A percentile compares a stretch with the other conserved stretches of the same genome.
Evolutionary conservation across 1,140 invertebrate genomes (phyloP).

Genomic region (Drosophila nannoptera): DNA sequence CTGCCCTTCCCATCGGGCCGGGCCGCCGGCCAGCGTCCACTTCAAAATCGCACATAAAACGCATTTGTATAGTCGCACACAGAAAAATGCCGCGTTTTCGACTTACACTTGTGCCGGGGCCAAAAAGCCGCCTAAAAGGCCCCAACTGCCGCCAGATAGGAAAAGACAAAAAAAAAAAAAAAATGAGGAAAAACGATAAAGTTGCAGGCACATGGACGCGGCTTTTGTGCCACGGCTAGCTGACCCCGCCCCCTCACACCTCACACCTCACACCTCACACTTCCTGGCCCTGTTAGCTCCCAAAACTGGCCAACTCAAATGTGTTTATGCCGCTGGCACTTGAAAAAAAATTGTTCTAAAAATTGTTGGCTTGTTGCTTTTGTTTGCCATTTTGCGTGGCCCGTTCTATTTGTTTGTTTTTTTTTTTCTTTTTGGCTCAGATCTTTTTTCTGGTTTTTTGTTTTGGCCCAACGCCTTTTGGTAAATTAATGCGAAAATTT

Average conservation of each 20-base stretch:
- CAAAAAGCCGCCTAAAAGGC: conserved; percentile 52
- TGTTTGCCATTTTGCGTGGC: conserved; percentile 72
- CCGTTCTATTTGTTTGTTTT: conserved; percentile 19
- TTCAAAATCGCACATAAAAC: conserved; percentile 43
- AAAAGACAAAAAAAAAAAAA: too few species aligned
- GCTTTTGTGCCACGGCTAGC: conserved; percentile 9
- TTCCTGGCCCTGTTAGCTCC: background rate
- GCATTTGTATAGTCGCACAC: conserved; percentile 39
- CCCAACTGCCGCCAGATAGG: conserved; percentile 41
- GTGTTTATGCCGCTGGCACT: conserved; percentile 59
- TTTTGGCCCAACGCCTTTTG: conserved; percentile 76
- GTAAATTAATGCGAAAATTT: conserved; percentile 77
- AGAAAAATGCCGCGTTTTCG: conserved; percentile 40
- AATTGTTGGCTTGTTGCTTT: conserved; percentile 76
- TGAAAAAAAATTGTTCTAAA: conserved; percentile 72
- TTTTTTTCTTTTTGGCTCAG: conserved; percentile 24
- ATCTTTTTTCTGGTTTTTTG: conserved; percentile 61
- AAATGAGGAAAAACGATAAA: conserved; percentile 43
- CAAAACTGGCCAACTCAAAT: conserved; percentile 40
- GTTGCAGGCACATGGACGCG: conserved; percentile 34
- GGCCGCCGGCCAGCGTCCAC: conserved; percentile 13
- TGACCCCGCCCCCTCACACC: background rate
- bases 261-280: background rate
- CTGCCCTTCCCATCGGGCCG: background rate
- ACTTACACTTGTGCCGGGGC: conserved; percentile 40